Percentiles rank a stretch among this genome's conserved stretches.
Conservation (phyloP, 2,888 invertebrate species). For the Linnaemya tessellans region DNA sequence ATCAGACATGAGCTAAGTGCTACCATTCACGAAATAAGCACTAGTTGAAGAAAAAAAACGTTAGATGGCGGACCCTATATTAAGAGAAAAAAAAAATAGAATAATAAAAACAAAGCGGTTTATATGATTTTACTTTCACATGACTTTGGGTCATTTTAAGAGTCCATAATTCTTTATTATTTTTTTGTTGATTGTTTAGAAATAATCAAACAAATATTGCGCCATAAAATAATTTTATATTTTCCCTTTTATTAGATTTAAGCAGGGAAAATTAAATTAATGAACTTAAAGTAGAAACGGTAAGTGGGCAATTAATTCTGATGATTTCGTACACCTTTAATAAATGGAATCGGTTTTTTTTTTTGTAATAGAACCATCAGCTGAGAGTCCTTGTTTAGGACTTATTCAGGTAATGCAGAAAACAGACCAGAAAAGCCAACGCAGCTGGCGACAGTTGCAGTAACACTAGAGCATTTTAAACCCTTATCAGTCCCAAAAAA, state of each 20-base stretch:
- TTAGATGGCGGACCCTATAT: too few species aligned
- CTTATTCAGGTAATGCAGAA: too few species aligned
- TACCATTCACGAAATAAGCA: too few species aligned
- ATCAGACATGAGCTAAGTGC: too few species aligned
- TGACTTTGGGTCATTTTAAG: neutral
- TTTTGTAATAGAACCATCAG: too few species aligned
- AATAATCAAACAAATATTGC: neutral
- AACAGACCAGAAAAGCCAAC: too few species aligned
- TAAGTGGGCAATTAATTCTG: constrained; percentile 56
- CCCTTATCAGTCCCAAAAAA: too few species aligned
- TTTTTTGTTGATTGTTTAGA: neutral
- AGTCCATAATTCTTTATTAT: neutral
- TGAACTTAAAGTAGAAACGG: constrained; percentile 38
- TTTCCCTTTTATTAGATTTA: neutral
- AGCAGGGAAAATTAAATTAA: constrained; percentile 22
- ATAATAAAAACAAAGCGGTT: constrained; percentile 7
- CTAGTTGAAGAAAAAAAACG: too few species aligned
- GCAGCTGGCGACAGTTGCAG: too few species aligned
- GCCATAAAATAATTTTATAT: neutral
- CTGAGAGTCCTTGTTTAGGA: too few species aligned
- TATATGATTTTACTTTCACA: neutral
- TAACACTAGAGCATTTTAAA: too few species aligned
- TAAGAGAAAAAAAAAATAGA: neutral
- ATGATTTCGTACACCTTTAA: constrained; percentile 23
- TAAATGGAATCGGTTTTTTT: too few species aligned